phyloP scores from a whole-genome alignment of 2,113 vertebrate species.

The Typhlomys cinereus region DNA sequence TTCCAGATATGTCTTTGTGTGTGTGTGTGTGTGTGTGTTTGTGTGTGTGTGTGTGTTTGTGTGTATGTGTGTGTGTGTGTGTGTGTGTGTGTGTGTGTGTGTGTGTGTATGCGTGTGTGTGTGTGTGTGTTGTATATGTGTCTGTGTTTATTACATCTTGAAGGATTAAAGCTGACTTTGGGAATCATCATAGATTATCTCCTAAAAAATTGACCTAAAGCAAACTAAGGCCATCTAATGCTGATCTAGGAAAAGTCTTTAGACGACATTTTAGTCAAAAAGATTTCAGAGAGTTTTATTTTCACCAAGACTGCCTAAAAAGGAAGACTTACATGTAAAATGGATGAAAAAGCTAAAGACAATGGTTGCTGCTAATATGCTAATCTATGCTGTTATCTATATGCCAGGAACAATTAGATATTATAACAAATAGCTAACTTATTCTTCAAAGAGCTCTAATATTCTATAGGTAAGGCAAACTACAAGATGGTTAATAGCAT shows the following conservation, averaged over 20 bases:
- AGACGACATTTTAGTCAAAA: neutral
- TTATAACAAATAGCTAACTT: neutral
- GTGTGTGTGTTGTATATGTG: no score
- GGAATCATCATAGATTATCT: neutral
- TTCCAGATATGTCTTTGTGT: no score
- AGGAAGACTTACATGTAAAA: slow-evolving; percentile 4
- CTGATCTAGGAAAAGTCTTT: neutral
- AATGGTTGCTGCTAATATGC: neutral
- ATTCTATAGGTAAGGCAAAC: neutral
- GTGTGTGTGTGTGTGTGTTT: no score
- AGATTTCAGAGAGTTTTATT: neutral
- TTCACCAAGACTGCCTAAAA: neutral
- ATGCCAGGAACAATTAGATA: neutral
- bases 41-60: no score
- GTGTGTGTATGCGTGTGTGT: no score
- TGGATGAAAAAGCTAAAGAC: neutral
- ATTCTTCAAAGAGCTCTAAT: neutral
- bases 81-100: no score
- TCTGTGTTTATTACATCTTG: no score
- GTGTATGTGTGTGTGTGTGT: no score
- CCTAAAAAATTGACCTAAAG: neutral
- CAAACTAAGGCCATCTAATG: neutral
- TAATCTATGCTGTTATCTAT: neutral
- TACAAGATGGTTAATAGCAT: neutral
- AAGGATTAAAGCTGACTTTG: no score